Evolutionary conservation across 2,113 vertebrate species (phyloP).

Genomic region (Sterrhoptilus dennistouni): DNA sequence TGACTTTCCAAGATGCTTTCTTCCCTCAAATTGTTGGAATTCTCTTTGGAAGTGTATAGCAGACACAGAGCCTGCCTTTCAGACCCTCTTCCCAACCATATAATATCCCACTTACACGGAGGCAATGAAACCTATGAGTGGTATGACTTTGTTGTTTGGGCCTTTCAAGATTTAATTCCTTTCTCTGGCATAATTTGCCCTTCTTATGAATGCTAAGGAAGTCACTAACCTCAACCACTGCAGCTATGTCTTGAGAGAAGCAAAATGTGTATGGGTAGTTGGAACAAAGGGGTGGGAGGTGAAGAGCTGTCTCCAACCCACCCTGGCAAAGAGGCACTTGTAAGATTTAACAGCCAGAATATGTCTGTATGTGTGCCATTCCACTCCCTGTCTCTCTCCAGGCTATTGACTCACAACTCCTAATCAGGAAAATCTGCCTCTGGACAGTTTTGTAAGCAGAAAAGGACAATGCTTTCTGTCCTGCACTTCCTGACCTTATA

Average conservation of each 20-base stretch:
- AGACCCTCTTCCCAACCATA: background rate
- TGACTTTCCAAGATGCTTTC: background rate
- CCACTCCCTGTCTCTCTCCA: background rate
- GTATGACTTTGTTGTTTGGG: background rate
- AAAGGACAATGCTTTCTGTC: background rate
- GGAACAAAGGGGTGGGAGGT: background rate
- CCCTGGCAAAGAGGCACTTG: background rate
- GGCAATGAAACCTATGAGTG: background rate
- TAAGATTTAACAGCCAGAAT: background rate
- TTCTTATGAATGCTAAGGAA: background rate
- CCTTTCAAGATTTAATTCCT: background rate
- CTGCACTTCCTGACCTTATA: conserved; percentile 13
- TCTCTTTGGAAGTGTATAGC: background rate
- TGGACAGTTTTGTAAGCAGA: background rate
- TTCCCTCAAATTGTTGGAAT: background rate
- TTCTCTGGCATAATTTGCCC: background rate
- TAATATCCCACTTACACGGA: background rate
- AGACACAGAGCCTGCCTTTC: rapidly evolving
- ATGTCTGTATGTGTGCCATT: background rate
- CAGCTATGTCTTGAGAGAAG: rapidly evolving
- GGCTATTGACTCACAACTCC: background rate
- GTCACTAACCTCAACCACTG: background rate
- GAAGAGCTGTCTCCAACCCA: background rate
- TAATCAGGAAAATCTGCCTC: background rate
- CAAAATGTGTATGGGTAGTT: background rate